Conservation (phyloP, 2,797 vertebrate genomes). For the Chrosomus eos region DNA sequence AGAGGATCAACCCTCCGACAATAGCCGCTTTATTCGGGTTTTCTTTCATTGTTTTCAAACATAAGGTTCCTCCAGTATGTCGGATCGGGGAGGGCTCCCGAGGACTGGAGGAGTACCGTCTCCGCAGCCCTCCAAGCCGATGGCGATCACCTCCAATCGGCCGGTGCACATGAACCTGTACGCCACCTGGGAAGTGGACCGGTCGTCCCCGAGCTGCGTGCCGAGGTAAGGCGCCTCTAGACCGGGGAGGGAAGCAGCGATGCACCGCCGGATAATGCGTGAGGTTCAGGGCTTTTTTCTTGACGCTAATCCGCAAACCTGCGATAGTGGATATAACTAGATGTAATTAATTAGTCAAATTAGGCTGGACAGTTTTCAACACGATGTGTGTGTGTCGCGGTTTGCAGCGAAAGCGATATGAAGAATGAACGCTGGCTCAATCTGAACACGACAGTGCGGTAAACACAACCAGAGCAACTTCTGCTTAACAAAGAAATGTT, state of each 20-base stretch:
- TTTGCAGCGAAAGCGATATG: background rate
- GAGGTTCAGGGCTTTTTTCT: background rate
- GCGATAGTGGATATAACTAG: no score
- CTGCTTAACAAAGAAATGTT: slow-evolving; percentile 23
- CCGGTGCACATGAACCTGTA: slow-evolving; percentile 95
- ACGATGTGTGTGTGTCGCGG: background rate
- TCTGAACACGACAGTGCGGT: slow-evolving; percentile 11
- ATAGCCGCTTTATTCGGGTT: background rate
- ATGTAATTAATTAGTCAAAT: background rate
- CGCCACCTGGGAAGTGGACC: slow-evolving; percentile 94
- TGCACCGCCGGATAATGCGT: slow-evolving; percentile 2
- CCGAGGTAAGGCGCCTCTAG: slow-evolving; percentile 81
- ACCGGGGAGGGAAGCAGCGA: slow-evolving; percentile 3
- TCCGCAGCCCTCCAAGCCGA: slow-evolving; percentile 82
- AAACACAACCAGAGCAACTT: slow-evolving; percentile 21
- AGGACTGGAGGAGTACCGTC: slow-evolving; percentile 81
- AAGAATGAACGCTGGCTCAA: background rate
- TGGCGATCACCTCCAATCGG: slow-evolving; percentile 81
- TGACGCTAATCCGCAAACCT: background rate
- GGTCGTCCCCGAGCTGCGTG: slow-evolving; percentile 92
- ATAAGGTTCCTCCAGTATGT: slow-evolving; percentile 75
- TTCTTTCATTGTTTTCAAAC: slow-evolving; percentile 13
- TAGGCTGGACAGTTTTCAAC: background rate
- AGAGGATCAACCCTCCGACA: background rate
- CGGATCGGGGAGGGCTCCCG: slow-evolving; percentile 83